Evolutionary conservation across 2,888 invertebrate genomes (phyloP).

Genomic region (Cataglyphis altisquamis): DNA sequence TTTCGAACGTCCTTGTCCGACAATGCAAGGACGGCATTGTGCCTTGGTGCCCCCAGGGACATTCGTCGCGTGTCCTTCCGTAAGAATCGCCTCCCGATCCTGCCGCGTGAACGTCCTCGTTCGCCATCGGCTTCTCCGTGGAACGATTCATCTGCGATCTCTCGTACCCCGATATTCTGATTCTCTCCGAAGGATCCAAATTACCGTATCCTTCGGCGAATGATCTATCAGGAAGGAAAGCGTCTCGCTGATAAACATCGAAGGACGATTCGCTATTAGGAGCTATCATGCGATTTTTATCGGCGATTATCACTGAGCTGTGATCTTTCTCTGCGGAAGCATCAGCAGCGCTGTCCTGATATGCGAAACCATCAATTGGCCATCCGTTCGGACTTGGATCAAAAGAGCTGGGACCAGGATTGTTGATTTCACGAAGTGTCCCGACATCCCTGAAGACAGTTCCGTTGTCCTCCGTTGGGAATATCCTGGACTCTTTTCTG

Average conservation of each 20-base stretch:
- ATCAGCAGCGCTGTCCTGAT: slow-evolving; percentile 46
- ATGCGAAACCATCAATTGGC: slow-evolving; percentile 42
- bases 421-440: slow-evolving; percentile 60
- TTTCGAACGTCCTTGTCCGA: slow-evolving; percentile 50
- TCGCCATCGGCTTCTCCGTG: background rate
- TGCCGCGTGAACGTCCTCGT: slow-evolving; percentile 38
- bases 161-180: slow-evolving; percentile 42
- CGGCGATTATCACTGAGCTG: background rate
- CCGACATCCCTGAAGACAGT: slow-evolving; percentile 48
- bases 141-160: slow-evolving; percentile 12
- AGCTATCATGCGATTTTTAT: background rate
- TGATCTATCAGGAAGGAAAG: slow-evolving; percentile 4
- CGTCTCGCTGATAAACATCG: slow-evolving; percentile 8
- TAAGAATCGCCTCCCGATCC: slow-evolving; percentile 15
- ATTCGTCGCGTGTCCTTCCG: slow-evolving; percentile 33
- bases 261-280: slow-evolving; percentile 9
- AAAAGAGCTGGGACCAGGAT: slow-evolving; percentile 58
- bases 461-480: slow-evolving; percentile 38
- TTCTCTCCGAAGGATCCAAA: slow-evolving; percentile 56
- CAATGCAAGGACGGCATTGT: slow-evolving; percentile 31
- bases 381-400: slow-evolving; percentile 51
- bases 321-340: slow-evolving; percentile 18
- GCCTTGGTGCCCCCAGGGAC: background rate
- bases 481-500: slow-evolving; percentile 56
- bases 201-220: slow-evolving; percentile 13